Conservation (phyloP, 1,140 invertebrate genomes). For the Battus philenor region DNA sequence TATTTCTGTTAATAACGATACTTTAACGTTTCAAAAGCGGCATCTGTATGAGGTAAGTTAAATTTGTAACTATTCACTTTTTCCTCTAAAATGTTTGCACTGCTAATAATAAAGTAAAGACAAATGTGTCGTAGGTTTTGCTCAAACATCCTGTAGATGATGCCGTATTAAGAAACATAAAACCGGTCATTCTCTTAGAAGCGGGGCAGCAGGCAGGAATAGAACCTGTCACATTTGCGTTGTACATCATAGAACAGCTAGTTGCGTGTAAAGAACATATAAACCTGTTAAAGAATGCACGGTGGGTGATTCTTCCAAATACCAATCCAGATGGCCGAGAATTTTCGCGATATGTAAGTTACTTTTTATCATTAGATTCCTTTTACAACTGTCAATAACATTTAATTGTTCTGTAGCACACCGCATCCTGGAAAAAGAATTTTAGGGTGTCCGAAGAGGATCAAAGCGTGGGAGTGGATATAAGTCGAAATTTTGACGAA, state of each 20-base stretch:
- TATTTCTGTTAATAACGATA: constrained; percentile 27
- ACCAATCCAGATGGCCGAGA: constrained; percentile 59
- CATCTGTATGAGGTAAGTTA: constrained; percentile 48
- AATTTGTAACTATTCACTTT: no score
- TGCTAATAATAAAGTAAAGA: neutral
- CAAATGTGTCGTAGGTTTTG: neutral
- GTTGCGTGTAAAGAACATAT: constrained; percentile 45
- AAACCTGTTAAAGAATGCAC: constrained; percentile 35
- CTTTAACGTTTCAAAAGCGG: constrained; percentile 38
- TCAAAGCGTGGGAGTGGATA: constrained; percentile 41
- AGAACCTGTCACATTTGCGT: constrained; percentile 33
- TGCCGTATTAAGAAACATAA: constrained; percentile 12
- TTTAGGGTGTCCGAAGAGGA: constrained; percentile 21
- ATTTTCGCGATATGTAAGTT: constrained; percentile 43
- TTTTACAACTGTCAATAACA: neutral
- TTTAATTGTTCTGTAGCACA: constrained; percentile 25
- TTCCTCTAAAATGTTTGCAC: no score
- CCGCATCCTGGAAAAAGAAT: constrained; percentile 47
- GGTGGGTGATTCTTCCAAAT: constrained; percentile 55
- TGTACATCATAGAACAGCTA: constrained; percentile 51
- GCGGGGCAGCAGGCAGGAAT: constrained; percentile 49
- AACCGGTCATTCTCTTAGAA: constrained; percentile 44
- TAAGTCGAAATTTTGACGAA: constrained; percentile 50
- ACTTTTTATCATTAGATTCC: neutral
- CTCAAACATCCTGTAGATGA: neutral